Conservation (phyloP, 2,797 vertebrate genomes). For the Lepus townsendii region DNA sequence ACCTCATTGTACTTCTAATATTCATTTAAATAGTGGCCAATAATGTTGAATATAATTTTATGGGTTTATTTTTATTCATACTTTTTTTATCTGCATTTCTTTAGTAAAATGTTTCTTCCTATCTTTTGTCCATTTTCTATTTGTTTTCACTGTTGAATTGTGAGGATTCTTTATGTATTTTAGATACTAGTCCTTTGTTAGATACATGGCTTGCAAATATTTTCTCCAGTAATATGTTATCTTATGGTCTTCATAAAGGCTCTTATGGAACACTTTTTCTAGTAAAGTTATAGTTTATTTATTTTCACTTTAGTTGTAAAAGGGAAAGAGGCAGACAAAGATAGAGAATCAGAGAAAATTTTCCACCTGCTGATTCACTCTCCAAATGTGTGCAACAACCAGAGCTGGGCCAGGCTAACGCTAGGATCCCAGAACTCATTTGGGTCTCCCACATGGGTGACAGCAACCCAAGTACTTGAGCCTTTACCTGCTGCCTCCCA, state of each 20-base stretch:
- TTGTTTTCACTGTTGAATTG: conserved; percentile 24
- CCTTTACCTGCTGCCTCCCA: no score
- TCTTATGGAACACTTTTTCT: not conserved
- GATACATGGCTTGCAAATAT: not conserved
- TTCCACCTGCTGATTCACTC: no score
- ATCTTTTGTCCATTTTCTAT: not conserved
- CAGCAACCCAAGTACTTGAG: no score
- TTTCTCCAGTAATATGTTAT: conserved; percentile 6
- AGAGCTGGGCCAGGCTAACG: no score
- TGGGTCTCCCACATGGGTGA: no score
- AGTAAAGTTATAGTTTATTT: no score
- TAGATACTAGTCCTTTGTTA: not conserved
- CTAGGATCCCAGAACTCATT: no score
- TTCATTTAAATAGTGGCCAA: not conserved
- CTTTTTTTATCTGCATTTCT: not conserved
- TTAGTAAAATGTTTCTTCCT: not conserved
- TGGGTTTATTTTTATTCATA: not conserved
- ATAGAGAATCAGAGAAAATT: no score
- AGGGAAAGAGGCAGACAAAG: no score
- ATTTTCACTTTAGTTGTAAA: no score
- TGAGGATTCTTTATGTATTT: conserved; percentile 44
- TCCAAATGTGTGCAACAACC: no score
- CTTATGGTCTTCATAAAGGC: not conserved
- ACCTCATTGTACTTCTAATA: not conserved
- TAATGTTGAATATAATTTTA: not conserved